A percentile compares a stretch with the other conserved stretches of the same genome.
phyloP scores from a whole-genome alignment of 2,888 invertebrate species.

The Carterocephalus palaemon region DNA sequence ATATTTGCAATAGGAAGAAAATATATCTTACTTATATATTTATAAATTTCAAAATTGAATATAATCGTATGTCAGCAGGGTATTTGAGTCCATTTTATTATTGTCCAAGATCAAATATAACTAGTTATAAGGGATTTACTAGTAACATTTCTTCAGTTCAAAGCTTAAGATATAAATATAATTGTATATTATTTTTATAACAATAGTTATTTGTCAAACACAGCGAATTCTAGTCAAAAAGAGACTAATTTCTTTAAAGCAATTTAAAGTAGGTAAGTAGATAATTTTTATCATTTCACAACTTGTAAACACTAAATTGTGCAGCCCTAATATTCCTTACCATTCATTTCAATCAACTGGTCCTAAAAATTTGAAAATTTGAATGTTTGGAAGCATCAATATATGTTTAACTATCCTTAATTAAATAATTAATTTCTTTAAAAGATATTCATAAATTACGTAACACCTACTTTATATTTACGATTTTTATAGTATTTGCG shows the following conservation, averaged over 20 bases:
- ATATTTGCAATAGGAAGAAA: conserved; percentile 10
- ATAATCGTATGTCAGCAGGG: too few species aligned
- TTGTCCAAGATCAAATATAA: conserved; percentile 48
- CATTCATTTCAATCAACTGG: too few species aligned
- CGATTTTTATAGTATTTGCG: conserved; percentile 52
- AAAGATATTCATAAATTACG: neutral
- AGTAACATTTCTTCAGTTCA: conserved; percentile 24
- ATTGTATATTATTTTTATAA: conserved; percentile 27
- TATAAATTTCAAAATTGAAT: too few species aligned
- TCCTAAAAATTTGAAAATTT: too few species aligned
- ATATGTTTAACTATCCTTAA: too few species aligned
- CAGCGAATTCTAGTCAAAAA: conserved; percentile 61
- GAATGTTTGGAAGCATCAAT: neutral
- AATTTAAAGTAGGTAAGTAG: neutral
- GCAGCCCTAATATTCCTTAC: too few species aligned
- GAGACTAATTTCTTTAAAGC: conserved; percentile 12
- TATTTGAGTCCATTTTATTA: conserved; percentile 41
- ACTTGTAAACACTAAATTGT: too few species aligned
- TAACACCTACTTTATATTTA: too few species aligned
- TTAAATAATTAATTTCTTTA: too few species aligned
- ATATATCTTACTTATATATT: neutral
- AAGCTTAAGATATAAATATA: conserved; percentile 32
- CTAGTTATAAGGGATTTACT: conserved; percentile 13
- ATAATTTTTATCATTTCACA: too few species aligned
- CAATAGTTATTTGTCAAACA: conserved; percentile 73